phyloP scores from a whole-genome alignment of 1,140 invertebrate species.

The Caenorhabditis briggsae region DNA sequence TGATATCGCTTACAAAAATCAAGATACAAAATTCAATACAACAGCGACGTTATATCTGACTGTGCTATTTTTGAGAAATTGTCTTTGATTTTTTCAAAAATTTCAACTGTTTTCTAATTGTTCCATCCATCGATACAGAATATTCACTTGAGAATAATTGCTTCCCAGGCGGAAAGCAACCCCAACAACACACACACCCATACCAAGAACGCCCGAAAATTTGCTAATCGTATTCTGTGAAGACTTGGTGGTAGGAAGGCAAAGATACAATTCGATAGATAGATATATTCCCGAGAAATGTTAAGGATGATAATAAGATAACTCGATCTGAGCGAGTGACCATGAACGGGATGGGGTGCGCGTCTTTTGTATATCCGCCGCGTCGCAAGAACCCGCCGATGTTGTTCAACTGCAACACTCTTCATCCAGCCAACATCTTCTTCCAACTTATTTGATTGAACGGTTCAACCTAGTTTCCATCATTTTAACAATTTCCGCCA shows the following conservation, averaged over 20 bases:
- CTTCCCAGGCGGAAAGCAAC: conserved; percentile 20
- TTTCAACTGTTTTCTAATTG: no score
- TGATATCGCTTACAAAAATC: no score
- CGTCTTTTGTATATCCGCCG: conserved; percentile 5
- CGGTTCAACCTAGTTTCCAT: conserved; percentile 53
- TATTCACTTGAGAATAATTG: conserved; percentile 2
- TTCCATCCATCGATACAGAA: no score
- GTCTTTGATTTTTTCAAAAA: no score
- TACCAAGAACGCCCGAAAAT: conserved; percentile 28
- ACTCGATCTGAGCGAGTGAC: conserved; percentile 31
- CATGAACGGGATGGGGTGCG: conserved; percentile 24
- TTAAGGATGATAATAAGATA: conserved; percentile 50
- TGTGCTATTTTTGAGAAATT: no score
- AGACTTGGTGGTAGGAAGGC: neutral
- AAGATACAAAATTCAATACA: no score
- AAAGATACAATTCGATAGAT: conserved; percentile 34
- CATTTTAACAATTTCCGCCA: conserved; percentile 42
- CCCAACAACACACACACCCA: neutral
- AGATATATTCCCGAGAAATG: conserved; percentile 32
- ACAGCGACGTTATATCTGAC: no score
- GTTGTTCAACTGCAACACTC: conserved; percentile 25
- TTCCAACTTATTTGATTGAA: conserved; percentile 54
- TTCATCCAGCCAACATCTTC: conserved; percentile 1
- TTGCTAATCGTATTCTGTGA: conserved; percentile 26
- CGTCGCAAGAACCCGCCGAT: neutral